Conservation (phyloP, 2,797 vertebrate genomes). For the Thripadectes ignobilis region DNA sequence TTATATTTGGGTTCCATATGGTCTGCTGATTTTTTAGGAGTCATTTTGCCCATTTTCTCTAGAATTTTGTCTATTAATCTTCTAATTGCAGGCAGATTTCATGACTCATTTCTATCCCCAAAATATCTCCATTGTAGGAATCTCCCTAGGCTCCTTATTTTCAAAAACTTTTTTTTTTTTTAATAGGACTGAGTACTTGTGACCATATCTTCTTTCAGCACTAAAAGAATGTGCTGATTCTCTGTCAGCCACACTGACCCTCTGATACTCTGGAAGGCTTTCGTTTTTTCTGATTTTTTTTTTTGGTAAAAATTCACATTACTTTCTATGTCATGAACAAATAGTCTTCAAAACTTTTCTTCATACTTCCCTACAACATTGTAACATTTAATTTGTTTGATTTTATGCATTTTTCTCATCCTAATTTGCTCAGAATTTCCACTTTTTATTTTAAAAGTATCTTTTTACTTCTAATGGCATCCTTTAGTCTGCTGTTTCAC, state of each 20-base stretch:
- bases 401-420: background rate
- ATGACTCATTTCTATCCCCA: background rate
- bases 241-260: background rate
- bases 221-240: background rate
- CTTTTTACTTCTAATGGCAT: constrained; percentile 7
- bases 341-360: background rate
- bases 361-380: background rate
- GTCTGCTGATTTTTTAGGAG: background rate
- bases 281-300: background rate
- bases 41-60: background rate
- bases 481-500: background rate
- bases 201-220: background rate
- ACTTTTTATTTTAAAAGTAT: background rate
- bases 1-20: background rate
- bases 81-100: background rate
- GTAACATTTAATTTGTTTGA: background rate
- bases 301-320: background rate
- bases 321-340: background rate
- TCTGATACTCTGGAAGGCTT: background rate
- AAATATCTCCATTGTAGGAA: background rate
- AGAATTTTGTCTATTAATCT: background rate
- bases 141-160: background rate
- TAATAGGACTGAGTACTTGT: accelerated
- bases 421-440: background rate
- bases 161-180: background rate